These are phyloP conservation scores for Siniperca chuatsi DNA, from an alignment of 2,113 vertebrate genomes.

Conservation along the genomic window DNA sequence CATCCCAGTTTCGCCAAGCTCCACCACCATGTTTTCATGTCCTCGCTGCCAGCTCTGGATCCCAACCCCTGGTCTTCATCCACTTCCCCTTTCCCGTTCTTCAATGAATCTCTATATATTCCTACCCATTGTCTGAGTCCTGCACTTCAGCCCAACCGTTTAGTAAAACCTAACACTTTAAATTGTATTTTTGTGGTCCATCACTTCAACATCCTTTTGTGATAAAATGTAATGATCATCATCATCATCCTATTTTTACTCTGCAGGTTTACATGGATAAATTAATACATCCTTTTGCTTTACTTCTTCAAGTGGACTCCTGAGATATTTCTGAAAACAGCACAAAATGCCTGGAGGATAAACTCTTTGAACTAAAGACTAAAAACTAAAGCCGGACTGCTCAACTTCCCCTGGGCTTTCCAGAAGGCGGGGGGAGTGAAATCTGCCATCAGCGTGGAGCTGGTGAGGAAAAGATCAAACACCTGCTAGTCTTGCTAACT, in stretches of 20 bases:
- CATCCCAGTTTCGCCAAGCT: too few relatives aligned
- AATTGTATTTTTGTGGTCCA: not conserved
- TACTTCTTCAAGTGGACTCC: not conserved
- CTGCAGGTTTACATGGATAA: not conserved
- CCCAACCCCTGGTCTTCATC: too few relatives aligned
- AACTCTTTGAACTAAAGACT: conserved; percentile 17
- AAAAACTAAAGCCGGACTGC: conserved; percentile 92
- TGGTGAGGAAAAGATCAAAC: conserved; percentile 84
- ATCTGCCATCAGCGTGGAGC: conserved; percentile 88
- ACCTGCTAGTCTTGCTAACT: not conserved
- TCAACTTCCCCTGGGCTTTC: conserved; percentile 97
- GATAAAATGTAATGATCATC: not conserved
- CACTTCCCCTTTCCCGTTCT: too few relatives aligned
- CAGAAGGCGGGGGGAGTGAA: conserved; percentile 88
- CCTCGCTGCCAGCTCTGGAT: too few relatives aligned
- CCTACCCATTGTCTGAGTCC: too few relatives aligned
- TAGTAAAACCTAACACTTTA: not conserved
- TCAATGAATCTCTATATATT: too few relatives aligned
- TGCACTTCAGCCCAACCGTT: too few relatives aligned
- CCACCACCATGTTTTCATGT: too few relatives aligned
- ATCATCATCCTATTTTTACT: not conserved
- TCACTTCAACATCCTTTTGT: not conserved
- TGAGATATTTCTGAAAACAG: conserved; percentile 26
- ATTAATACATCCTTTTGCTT: not conserved
- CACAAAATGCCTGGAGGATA: not conserved